A percentile compares a stretch with the other conserved stretches of the same genome.
Conservation (phyloP, 2,797 vertebrate species). For the Hippopotamyrus pictus region DNA sequence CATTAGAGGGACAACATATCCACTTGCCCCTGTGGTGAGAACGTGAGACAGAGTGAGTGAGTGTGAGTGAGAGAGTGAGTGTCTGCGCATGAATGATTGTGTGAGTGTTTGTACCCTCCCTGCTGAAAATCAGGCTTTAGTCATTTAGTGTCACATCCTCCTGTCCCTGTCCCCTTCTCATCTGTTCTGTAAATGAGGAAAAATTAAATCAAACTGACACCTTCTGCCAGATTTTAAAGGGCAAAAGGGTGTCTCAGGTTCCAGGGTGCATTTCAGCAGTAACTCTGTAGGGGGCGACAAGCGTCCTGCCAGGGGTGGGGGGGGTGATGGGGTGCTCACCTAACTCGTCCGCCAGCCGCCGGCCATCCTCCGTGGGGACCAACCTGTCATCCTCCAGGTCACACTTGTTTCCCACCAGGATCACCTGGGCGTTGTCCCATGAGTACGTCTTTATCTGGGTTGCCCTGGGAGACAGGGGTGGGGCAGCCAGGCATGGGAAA, state of each 20-base stretch:
- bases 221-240: neutral
- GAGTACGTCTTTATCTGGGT: slow-evolving; percentile 91
- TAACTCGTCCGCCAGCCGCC: slow-evolving; percentile 71
- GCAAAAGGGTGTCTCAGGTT: neutral
- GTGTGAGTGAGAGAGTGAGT: no score
- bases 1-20: neutral
- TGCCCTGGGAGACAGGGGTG: slow-evolving; percentile 58
- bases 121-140: neutral
- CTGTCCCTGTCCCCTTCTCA: neutral
- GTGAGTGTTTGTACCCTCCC: neutral
- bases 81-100: no score
- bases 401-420: slow-evolving; percentile 86
- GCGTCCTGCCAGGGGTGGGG: neutral
- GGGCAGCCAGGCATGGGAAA: neutral
- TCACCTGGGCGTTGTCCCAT: slow-evolving; percentile 87
- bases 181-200: neutral
- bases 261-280: neutral
- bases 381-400: slow-evolving; percentile 83
- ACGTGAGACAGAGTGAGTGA: no score
- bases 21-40: neutral
- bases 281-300: neutral
- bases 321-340: slow-evolving; percentile 53
- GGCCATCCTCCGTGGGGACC: slow-evolving; percentile 74
- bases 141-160: neutral
- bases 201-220: neutral